Evolutionary conservation across 2,888 invertebrate species (phyloP).

Genomic region (Caenorhabditis drosophilae): DNA sequence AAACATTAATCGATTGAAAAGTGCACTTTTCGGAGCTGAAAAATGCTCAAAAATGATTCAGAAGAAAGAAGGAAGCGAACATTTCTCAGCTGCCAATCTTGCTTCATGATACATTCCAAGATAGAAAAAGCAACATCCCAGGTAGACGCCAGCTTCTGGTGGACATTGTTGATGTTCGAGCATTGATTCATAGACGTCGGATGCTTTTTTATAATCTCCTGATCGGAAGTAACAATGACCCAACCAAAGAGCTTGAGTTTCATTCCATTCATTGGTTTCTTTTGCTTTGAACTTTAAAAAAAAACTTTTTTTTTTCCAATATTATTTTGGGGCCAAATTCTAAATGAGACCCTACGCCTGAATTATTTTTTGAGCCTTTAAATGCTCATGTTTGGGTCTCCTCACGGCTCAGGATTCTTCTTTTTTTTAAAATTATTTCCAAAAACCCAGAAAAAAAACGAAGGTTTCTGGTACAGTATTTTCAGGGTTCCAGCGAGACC

Average conservation of each 20-base stretch:
- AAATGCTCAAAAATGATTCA: neutral
- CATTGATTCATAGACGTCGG: conserved; percentile 74
- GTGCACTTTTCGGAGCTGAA: conserved; percentile 73
- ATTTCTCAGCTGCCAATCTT: conserved; percentile 74
- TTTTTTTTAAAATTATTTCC: no score
- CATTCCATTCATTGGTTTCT: conserved; percentile 11
- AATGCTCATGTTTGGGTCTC: no score
- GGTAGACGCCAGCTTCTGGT: conserved; percentile 78
- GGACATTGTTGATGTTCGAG: conserved; percentile 69
- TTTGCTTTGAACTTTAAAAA: conserved; percentile 30
- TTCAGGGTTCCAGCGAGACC: no score
- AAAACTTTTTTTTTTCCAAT: neutral
- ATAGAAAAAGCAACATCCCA: conserved; percentile 94
- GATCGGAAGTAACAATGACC: conserved; percentile 94
- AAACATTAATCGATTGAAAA: conserved; percentile 83
- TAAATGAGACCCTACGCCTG: neutral
- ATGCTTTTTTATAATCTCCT: conserved; percentile 86
- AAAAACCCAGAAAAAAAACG: no score
- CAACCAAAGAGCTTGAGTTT: conserved; percentile 79
- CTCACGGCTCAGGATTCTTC: no score
- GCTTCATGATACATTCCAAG: conserved; percentile 82
- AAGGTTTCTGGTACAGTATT: no score
- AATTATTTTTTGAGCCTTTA: neutral
- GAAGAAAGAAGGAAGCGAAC: conserved; percentile 49
- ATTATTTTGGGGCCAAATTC: neutral